Evolutionary conservation across 2,888 invertebrate species (phyloP).

Genomic region (Adineta ricciae): DNA sequence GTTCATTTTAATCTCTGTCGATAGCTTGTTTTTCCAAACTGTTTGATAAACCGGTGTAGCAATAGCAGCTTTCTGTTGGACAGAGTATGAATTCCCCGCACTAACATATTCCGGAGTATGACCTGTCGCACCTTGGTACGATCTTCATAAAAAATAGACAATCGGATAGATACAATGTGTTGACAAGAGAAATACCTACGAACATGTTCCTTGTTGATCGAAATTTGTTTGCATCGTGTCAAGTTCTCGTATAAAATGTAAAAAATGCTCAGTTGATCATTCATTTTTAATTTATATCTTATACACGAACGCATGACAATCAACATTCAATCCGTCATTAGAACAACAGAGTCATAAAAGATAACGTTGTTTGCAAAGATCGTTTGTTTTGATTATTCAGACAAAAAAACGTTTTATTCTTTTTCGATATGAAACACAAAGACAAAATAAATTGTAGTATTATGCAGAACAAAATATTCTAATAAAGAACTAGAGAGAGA

Average conservation of each 20-base stretch:
- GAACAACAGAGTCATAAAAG: neutral
- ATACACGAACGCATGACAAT: too few relatives aligned
- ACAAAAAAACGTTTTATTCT: neutral
- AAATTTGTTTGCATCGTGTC: neutral
- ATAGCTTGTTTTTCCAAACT: neutral
- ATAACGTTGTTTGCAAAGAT: neutral
- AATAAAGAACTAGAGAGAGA: neutral
- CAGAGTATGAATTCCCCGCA: neutral
- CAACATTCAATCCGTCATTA: too few relatives aligned
- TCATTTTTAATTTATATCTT: too few relatives aligned
- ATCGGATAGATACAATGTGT: neutral
- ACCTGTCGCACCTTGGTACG: neutral
- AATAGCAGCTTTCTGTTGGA: neutral
- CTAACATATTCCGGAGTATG: too few relatives aligned
- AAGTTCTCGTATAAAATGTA: neutral
- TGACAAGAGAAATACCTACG: too few relatives aligned
- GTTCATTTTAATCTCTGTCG: neutral
- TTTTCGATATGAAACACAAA: neutral
- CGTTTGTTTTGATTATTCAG: neutral
- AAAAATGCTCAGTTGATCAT: too few relatives aligned
- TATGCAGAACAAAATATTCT: neutral
- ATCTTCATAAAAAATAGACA: neutral
- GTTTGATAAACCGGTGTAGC: neutral
- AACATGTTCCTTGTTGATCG: neutral
- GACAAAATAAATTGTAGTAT: neutral